Conservation (phyloP, 1,140 invertebrate species). For the Zaprionus nigranus region DNA sequence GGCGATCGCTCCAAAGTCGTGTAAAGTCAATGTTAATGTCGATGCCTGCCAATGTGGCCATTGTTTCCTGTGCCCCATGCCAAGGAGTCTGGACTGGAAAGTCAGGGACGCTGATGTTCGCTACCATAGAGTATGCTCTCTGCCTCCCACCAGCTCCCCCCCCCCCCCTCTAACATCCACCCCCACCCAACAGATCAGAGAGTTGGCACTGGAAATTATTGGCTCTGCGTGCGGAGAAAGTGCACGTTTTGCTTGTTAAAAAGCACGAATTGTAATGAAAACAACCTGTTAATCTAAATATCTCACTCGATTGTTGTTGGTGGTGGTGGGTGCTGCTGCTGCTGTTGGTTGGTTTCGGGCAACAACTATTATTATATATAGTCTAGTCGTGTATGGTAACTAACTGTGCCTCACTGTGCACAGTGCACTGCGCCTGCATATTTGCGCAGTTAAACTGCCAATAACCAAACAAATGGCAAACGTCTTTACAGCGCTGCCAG, state of each 20-base stretch:
- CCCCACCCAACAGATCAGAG: background rate
- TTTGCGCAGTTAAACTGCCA: slow-evolving; percentile 48
- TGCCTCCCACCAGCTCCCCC: background rate
- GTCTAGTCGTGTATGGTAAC: slow-evolving; percentile 77
- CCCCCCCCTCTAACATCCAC: slow-evolving; percentile 15
- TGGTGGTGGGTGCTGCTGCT: slow-evolving; percentile 40
- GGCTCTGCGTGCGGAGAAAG: slow-evolving; percentile 84
- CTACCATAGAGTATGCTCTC: background rate
- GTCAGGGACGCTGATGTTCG: background rate
- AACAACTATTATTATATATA: slow-evolving; percentile 81
- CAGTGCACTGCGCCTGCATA: slow-evolving; percentile 34
- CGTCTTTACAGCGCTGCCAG: slow-evolving; percentile 51
- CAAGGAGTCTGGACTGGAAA: slow-evolving; percentile 54
- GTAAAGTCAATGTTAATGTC: slow-evolving; percentile 84
- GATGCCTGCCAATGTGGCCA: slow-evolving; percentile 68
- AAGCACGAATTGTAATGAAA: slow-evolving; percentile 83
- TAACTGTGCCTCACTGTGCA: slow-evolving; percentile 48
- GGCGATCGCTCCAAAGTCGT: slow-evolving; percentile 74
- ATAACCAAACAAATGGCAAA: slow-evolving; percentile 69
- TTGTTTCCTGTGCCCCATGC: slow-evolving; percentile 60
- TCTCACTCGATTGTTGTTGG: slow-evolving; percentile 81
- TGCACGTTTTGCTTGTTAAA: slow-evolving; percentile 84
- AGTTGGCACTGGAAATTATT: slow-evolving; percentile 69
- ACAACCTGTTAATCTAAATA: slow-evolving; percentile 85
- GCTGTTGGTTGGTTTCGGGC: slow-evolving; percentile 4